A percentile compares a stretch with the other conserved stretches of the same genome.
phyloP scores from a whole-genome alignment of 2,888 invertebrate species.

The Pollenia amentaria region DNA sequence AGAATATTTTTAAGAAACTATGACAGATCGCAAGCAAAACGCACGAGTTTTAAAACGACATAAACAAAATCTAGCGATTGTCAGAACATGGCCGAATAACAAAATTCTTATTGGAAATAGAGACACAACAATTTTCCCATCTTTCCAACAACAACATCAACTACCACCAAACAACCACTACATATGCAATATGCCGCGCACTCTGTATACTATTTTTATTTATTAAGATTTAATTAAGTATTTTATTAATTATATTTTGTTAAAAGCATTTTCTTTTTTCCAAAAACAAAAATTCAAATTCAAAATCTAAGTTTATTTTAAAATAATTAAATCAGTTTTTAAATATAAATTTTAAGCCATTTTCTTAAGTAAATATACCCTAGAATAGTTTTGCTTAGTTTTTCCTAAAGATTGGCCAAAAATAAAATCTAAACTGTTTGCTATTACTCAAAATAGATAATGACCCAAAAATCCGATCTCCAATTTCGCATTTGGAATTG shows the following conservation, averaged over 20 bases:
- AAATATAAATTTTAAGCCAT: neutral
- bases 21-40: too few relatives aligned
- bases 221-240: conserved; percentile 59
- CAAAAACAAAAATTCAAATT: neutral
- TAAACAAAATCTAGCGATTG: too few relatives aligned
- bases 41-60: too few relatives aligned
- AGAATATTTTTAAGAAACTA: too few relatives aligned
- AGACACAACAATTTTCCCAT: conserved; percentile 26
- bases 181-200: conserved; percentile 72
- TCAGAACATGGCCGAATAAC: neutral
- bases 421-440: conserved; percentile 17
- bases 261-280: conserved; percentile 42
- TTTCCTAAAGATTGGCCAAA: neutral
- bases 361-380: conserved; percentile 12
- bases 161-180: conserved; percentile 45
- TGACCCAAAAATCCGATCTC: neutral
- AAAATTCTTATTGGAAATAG: conserved; percentile 26
- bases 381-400: conserved; percentile 7
- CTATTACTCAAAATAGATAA: conserved; percentile 1
- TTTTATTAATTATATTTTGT: conserved; percentile 56
- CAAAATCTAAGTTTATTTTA: conserved; percentile 38
- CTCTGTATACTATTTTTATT: conserved; percentile 69
- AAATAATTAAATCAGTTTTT: conserved; percentile 33
- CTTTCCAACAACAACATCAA: conserved; percentile 42
- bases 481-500: neutral